Conservation (phyloP, 64 coral and sea anemone species). For the Catalaphyllia jardinei region DNA sequence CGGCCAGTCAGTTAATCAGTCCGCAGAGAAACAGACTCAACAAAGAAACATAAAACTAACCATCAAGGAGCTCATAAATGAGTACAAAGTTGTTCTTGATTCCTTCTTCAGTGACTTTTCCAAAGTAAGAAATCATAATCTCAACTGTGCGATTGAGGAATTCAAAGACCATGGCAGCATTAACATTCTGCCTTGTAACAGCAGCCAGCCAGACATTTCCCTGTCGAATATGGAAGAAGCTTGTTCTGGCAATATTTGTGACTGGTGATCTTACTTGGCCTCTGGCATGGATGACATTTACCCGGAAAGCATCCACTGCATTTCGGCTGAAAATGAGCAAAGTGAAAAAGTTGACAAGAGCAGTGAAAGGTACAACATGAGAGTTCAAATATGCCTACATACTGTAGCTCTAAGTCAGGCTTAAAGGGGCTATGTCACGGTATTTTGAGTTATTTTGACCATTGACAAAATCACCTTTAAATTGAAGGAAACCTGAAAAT, state of each 20-base stretch:
- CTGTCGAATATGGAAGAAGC: slow-evolving; percentile 97
- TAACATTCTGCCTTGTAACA: slow-evolving; percentile 97
- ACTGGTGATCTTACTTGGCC: slow-evolving; percentile 97
- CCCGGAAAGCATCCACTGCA: slow-evolving; percentile 98
- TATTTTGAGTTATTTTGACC: too few species aligned
- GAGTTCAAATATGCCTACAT: too few species aligned
- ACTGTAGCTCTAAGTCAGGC: too few species aligned
- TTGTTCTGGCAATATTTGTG: slow-evolving; percentile 98
- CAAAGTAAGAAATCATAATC: slow-evolving; percentile 98
- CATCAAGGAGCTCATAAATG: slow-evolving; percentile 98
- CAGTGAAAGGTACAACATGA: background rate
- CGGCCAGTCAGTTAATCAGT: too few species aligned
- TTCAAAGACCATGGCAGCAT: slow-evolving; percentile 99
- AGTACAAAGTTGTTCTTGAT: slow-evolving; percentile 99
- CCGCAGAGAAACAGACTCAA: too few species aligned
- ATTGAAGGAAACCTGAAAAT: too few species aligned
- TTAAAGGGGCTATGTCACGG: too few species aligned
- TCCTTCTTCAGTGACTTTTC: slow-evolving; percentile 97
- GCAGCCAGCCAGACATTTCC: slow-evolving; percentile 99
- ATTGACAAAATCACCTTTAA: too few species aligned
- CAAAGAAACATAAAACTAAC: slow-evolving; percentile 48
- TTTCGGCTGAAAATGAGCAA: slow-evolving; percentile 67
- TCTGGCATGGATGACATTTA: slow-evolving; percentile 98
- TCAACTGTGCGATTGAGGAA: slow-evolving; percentile 93
- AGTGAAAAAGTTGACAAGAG: background rate